These are phyloP conservation scores for Anomalospiza imberbis DNA, from an alignment of 2,797 vertebrate genomes.

Conservation along the genomic window DNA sequence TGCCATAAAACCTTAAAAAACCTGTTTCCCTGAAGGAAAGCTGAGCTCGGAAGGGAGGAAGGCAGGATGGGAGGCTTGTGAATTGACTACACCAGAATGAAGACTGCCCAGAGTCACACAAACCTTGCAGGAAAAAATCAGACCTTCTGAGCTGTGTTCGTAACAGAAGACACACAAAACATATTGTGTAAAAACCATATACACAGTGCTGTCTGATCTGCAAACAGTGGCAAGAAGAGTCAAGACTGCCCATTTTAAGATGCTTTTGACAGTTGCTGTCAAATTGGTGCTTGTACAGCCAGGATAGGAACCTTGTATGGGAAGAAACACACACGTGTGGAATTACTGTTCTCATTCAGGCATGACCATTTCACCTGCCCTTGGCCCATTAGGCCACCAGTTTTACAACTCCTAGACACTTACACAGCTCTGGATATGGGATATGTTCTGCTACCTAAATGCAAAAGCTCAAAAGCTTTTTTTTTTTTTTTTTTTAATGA, in stretches of 20 bases:
- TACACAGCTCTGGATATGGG: neutral
- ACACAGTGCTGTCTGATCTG: neutral
- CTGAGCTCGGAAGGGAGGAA: neutral
- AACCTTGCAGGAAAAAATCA: neutral
- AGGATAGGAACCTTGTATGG: neutral
- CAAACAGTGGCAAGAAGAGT: neutral
- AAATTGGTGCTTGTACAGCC: neutral
- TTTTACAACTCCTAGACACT: neutral
- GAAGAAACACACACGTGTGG: neutral
- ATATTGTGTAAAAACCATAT: neutral
- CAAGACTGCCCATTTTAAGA: neutral
- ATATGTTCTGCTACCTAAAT: neutral
- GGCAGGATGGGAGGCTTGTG: neutral
- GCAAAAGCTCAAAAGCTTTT: neutral
- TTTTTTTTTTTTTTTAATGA: neutral
- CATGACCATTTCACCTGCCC: neutral
- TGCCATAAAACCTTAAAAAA: neutral
- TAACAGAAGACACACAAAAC: neutral
- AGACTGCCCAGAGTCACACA: neutral
- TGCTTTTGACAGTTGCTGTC: neutral
- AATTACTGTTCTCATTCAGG: neutral
- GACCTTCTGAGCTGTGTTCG: fast-evolving
- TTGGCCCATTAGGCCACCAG: neutral
- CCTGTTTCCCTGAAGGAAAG: neutral
- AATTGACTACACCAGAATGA: neutral